Conservation (phyloP, 2,113 vertebrate genomes). For the Spilogale gracilis region DNA sequence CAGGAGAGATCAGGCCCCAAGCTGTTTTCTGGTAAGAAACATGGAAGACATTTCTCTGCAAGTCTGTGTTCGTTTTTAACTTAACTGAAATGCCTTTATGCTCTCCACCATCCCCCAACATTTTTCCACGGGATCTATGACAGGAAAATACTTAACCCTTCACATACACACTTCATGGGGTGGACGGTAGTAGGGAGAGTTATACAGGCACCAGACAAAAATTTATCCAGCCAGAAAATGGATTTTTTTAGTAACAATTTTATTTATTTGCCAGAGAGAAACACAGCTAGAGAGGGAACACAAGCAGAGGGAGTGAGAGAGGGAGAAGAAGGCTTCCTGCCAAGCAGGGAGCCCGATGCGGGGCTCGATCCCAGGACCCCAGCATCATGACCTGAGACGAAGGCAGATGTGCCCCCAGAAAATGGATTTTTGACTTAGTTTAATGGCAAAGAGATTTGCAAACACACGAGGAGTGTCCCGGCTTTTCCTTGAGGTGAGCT, state of each 20-base stretch:
- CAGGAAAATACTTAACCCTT: background rate
- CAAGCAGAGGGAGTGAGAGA: too few relatives aligned
- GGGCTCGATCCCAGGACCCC: too few relatives aligned
- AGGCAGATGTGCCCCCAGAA: background rate
- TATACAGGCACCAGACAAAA: background rate
- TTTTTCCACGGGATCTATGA: background rate
- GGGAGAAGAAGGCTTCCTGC: too few relatives aligned
- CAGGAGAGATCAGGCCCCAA: background rate
- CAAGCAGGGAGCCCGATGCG: too few relatives aligned
- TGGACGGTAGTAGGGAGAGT: background rate
- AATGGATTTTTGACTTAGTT: background rate
- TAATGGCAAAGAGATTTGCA: background rate
- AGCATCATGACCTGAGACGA: too few relatives aligned
- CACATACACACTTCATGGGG: fast-evolving
- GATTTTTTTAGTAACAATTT: too few relatives aligned
- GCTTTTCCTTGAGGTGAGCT: background rate
- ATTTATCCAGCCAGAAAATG: background rate
- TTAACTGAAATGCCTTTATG: background rate
- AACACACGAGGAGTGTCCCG: background rate
- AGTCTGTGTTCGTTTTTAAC: constrained; percentile 10
- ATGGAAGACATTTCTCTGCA: background rate
- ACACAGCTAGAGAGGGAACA: too few relatives aligned
- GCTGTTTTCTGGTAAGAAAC: background rate
- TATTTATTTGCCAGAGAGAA: too few relatives aligned
- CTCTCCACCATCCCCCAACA: background rate